A percentile compares a stretch with the other conserved stretches of the same genome.
Conservation (phyloP, 2,888 invertebrate species). For the Antitype chi region DNA sequence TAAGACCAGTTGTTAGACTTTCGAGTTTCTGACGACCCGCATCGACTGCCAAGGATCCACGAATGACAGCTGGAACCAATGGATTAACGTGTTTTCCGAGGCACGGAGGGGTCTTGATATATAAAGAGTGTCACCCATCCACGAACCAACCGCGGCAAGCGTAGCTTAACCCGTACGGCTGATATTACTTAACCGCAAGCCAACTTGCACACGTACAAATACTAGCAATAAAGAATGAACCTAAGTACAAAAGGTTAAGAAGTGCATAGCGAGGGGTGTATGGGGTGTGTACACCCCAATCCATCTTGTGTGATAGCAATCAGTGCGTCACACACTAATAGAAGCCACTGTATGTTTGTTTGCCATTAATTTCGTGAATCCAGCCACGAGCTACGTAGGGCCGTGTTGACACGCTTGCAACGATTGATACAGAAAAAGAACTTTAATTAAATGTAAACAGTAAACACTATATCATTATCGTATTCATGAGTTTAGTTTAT, state of each 20-base stretch:
- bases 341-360: slow-evolving; percentile 72
- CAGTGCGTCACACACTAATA: slow-evolving; percentile 73
- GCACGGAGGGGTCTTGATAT: no score
- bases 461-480: slow-evolving; percentile 38
- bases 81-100: no score
- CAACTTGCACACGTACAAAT: not conserved
- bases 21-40: no score
- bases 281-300: slow-evolving; percentile 56
- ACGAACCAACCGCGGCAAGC: no score
- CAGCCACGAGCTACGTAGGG: slow-evolving; percentile 57
- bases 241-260: slow-evolving; percentile 37
- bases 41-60: no score
- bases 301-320: slow-evolving; percentile 75
- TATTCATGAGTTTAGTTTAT: slow-evolving; percentile 40
- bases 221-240: slow-evolving; percentile 26
- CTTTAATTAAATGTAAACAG: slow-evolving; percentile 55
- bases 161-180: no score
- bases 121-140: no score
- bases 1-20: no score
- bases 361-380: slow-evolving; percentile 71
- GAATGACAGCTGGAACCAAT: no score
- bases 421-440: slow-evolving; percentile 55
- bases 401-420: slow-evolving; percentile 47
- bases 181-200: no score
- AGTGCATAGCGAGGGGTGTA: slow-evolving; percentile 58